phyloP scores from a whole-genome alignment of 2,113 vertebrate species.

The Cyanoliseus patagonus region DNA sequence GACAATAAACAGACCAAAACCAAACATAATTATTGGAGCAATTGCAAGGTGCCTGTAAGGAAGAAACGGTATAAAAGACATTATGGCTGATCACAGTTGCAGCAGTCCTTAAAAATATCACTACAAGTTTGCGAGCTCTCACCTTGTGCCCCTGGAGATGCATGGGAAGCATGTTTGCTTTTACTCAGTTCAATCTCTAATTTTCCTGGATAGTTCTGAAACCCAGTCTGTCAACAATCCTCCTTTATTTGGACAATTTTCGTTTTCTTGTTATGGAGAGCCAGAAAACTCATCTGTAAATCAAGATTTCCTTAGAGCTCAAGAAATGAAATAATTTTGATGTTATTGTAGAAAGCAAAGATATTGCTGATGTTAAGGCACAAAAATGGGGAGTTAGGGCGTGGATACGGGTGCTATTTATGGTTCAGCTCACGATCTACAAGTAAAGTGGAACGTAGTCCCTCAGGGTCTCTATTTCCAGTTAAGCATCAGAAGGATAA shows the following conservation, averaged over 20 bases:
- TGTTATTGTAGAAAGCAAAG: not conserved
- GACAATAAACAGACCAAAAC: not conserved
- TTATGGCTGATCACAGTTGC: not conserved
- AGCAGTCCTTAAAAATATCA: not conserved
- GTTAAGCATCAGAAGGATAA: not conserved
- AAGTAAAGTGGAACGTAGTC: not conserved
- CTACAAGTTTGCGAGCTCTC: not conserved
- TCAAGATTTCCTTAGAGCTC: not conserved
- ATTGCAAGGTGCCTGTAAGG: not conserved
- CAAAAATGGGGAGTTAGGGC: not conserved
- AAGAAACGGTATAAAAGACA: not conserved
- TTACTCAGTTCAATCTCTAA: not conserved
- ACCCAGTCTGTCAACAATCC: not conserved
- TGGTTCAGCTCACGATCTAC: not conserved
- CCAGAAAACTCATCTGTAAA: conserved; percentile 11
- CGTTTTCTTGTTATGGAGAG: not conserved
- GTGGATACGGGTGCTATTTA: not conserved
- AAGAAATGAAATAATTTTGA: not conserved
- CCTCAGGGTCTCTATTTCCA: not conserved
- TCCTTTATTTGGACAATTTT: not conserved
- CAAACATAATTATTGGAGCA: not conserved
- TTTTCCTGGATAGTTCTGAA: not conserved
- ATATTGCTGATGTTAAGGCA: not conserved
- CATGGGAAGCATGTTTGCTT: not conserved
- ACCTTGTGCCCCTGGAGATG: not conserved